These are phyloP conservation scores for Paramormyrops kingsleyae DNA, from an alignment of 2,113 vertebrate genomes.

Conservation along the genomic window DNA sequence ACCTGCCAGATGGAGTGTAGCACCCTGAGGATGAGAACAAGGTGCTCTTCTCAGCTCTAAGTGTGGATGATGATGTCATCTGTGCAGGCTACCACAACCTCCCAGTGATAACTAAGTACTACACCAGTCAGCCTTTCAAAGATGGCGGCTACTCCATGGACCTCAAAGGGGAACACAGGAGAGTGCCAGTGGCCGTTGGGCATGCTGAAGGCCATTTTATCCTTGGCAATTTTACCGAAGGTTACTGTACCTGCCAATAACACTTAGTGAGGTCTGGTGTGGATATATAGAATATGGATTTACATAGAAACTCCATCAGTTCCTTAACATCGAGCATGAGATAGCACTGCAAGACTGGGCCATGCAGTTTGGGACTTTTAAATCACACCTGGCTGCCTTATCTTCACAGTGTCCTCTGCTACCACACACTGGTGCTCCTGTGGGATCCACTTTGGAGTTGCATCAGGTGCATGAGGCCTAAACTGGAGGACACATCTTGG, in stretches of 20 bases:
- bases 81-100: not conserved
- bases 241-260: not conserved
- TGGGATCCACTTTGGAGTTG: not conserved
- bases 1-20: not conserved
- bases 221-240: not conserved
- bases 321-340: not conserved
- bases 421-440: not conserved
- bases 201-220: not conserved
- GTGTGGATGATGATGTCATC: not conserved
- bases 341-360: not conserved
- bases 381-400: not conserved
- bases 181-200: not conserved
- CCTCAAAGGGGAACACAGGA: not conserved
- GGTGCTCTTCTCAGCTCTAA: not conserved
- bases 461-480: not conserved
- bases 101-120: not conserved
- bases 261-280: not conserved
- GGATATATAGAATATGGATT: not conserved
- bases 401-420: not conserved
- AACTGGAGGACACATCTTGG: not conserved
- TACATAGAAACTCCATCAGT: not conserved
- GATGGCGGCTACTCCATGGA: not conserved
- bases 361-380: not conserved
- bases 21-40: not conserved
- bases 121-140: not conserved